Evolutionary conservation across 35 echinoderm and acorn worm species (phyloP).

Genomic region (Heliocidaris tuberculata): DNA sequence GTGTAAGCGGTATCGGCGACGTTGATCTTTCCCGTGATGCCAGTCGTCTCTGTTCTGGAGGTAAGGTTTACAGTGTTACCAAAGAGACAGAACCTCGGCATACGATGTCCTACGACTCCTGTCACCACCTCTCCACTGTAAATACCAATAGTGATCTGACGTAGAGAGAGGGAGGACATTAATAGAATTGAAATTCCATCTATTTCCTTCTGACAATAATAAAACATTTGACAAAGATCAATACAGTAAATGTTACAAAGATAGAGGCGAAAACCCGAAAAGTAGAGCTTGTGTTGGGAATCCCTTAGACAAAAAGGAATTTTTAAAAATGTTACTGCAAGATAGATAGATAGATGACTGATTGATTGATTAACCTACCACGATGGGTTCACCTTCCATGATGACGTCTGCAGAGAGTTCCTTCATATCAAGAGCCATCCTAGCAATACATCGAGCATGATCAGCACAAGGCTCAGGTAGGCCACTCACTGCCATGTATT

Average conservation of each 20-base stretch:
- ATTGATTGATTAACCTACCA: conserved; percentile 56
- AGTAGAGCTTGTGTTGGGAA: too few species aligned
- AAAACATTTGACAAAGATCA: too few species aligned
- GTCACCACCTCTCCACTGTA: conserved; percentile 97
- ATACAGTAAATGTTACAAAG: too few species aligned
- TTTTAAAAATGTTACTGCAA: too few species aligned
- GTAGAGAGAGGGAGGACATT: neutral
- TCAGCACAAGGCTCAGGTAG: conserved; percentile 72
- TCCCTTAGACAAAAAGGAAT: neutral
- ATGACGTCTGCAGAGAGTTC: conserved; percentile 62
- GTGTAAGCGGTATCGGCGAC: conserved; percentile 83
- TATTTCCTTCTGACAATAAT: too few species aligned
- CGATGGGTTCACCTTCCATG: conserved; percentile 69
- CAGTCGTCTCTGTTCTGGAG: conserved; percentile 88
- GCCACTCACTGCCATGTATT: conserved; percentile 96
- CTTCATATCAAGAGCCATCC: conserved; percentile 87
- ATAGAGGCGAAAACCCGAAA: too few species aligned
- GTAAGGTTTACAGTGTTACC: conserved; percentile 96
- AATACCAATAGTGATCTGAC: conserved; percentile 85
- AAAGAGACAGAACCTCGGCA: conserved; percentile 93
- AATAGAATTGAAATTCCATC: neutral
- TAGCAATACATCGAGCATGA: conserved; percentile 80
- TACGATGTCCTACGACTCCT: conserved; percentile 85
- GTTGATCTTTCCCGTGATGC: conserved; percentile 83
- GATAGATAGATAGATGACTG: too few species aligned